Evolutionary conservation across 2,888 invertebrate genomes (phyloP).

Genomic region (Cactoblastis cactorum): DNA sequence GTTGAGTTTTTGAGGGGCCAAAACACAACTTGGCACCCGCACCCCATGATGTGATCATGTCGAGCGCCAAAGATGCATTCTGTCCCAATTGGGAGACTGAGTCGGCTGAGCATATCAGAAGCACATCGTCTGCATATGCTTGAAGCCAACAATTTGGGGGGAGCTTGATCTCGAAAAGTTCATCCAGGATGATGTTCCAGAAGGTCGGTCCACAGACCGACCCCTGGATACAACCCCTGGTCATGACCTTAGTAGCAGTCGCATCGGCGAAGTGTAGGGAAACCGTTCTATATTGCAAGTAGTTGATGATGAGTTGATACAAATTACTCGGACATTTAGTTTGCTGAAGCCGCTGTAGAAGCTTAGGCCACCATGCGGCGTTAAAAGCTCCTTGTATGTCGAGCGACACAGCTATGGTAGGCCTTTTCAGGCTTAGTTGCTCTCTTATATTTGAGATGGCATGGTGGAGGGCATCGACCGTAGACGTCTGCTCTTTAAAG

Average conservation of each 20-base stretch:
- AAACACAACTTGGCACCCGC: constrained; percentile 3
- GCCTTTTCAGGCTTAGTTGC: neutral
- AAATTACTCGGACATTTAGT: neutral
- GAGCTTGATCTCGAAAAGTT: neutral
- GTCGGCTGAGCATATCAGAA: neutral
- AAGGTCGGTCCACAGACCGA: neutral
- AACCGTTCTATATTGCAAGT: neutral
- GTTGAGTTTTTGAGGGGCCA: constrained; percentile 10
- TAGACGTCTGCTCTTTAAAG: constrained; percentile 22
- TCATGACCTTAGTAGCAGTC: neutral
- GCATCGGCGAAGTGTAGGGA: neutral
- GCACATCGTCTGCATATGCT: neutral
- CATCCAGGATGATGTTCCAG: neutral
- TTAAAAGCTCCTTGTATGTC: constrained; percentile 24
- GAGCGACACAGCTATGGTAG: constrained; percentile 17
- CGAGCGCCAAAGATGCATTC: neutral
- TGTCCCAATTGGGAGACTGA: neutral
- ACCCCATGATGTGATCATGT: constrained; percentile 4
- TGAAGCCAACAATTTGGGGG: neutral
- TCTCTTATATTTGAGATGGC: constrained; percentile 12
- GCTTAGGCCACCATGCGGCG: constrained; percentile 28
- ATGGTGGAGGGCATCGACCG: constrained; percentile 13
- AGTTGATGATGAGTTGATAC: neutral
- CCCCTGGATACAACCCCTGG: neutral
- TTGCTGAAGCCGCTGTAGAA: constrained; percentile 15